Base-by-base conservation (phyloP, 2,888 invertebrate genomes). In the Tetramorium bicarinatum region DNA sequence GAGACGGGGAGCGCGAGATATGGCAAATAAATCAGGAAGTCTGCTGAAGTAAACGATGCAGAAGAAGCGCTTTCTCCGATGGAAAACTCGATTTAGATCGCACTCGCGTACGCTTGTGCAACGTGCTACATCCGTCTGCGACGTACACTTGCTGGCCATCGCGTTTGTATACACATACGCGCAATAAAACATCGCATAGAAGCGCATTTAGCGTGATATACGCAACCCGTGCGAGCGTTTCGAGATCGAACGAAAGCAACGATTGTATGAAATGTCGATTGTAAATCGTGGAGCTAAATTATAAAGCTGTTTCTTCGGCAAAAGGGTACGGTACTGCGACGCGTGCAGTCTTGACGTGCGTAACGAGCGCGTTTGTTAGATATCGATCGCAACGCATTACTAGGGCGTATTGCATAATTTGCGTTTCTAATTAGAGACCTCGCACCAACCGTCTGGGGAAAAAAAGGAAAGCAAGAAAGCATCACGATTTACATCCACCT, bases 41-140 rank as follows among this genome's bases (percentile, higher is more conserved):
- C 25, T 38, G 72, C 3, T 56, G 59, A 76, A 56, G 69, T 64
- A 74, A 87, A 76, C 85, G 86, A 91, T 85, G 86, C 82, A 85
- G 87, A 90, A 85, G 91, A 87, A 86, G 61, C 90, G 87, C 91
- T 91, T 91, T 91, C 91, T 87, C 91, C 85, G 72, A 79, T 85
- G 83, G 88, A 86, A 89, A 91, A 91, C 87, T 87, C 77, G 89
- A 90, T 91, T 91, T 83, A 85, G 76, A 91, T 89, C 84, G 83
- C 82, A 75, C 67, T 83, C 86, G 49, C 64, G 72, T 81, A 61
- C 34, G 84, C 87, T 89, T 87, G 84, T 86, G 85, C 86, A 89
- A 86, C 59, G 83, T 71, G 89, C 86, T 18, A 59, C 79, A 77
- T 87, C 83, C 75, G 85, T 85, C 82, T 49, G 15, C 56, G 38